Evolutionary conservation across 2,888 invertebrate genomes (phyloP), one percentile per base, ranked within the genome.

Genomic region (Lochmaea crataegi): DNA sequence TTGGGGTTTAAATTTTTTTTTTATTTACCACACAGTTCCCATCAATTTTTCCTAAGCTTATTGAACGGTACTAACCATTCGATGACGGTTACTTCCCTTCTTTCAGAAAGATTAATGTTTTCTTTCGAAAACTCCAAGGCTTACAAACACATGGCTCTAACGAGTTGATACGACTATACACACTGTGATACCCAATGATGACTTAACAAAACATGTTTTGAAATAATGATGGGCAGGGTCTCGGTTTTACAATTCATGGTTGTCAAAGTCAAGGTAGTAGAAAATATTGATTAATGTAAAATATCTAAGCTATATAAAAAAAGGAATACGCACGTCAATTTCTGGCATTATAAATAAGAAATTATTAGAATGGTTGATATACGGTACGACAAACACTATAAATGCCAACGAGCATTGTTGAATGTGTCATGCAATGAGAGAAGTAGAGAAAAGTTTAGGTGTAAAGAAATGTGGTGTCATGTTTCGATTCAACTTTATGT

Each of bases 141-240:
- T 18, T 16, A 60, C 32, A 26, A 60, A 60, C 60, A 60, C 16
- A 60, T 60, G 60, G 32, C 14, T 38, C 38, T 60, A 60, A 60
- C 60, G 60, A 60, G 60, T 38, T 32, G 32, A 38, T 60, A 32
- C 60, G n/a, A 60, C 60, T n/a, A n/a, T n/a, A n/a, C 60, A 60
- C n/a, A 60, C 38, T 60, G 10, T 16, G 14, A 60, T 14, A 38
- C 60, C 60, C 60, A 38, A 60, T 60, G 60, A 60, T 60, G 32
- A 60, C n/a, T 60, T 60, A 38, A 60, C 60, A 60, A 60, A 60
- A 60, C 60, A 60, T 60, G 60, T n/a, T 60, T 60, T 60, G 60
- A 60, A 60, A 60, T 11, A 60, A 60, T 60, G 32, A 60, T 60
- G 60, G 60, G 60, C 60, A 60, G 60, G 38, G 60, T 60, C 60